Evolutionary conservation across 2,113 vertebrate genomes (phyloP).

Genomic region (Epinephelus fuscoguttatus): DNA sequence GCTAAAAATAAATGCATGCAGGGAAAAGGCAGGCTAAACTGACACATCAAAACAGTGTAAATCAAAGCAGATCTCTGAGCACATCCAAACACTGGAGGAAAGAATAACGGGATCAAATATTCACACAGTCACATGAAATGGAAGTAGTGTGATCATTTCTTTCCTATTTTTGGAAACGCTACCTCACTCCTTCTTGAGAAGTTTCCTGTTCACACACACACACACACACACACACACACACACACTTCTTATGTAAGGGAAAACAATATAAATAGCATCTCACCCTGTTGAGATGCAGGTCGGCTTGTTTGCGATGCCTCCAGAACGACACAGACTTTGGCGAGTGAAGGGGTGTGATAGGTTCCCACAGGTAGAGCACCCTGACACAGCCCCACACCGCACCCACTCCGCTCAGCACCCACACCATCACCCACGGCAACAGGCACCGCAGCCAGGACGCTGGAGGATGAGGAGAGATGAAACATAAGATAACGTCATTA

Average conservation of each 20-base stretch:
- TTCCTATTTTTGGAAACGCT: neutral
- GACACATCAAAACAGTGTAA: neutral
- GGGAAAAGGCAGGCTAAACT: neutral
- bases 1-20: constrained; percentile 47
- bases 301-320: constrained; percentile 97
- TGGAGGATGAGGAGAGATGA: constrained; percentile 41
- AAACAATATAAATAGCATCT: neutral
- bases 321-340: constrained; percentile 94
- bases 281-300: constrained; percentile 93
- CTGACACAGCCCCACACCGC: constrained; percentile 95
- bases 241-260: neutral
- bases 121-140: neutral
- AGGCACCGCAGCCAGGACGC: constrained; percentile 93
- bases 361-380: constrained; percentile 95
- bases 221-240: neutral
- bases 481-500: no score
- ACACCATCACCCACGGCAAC: constrained; percentile 94
- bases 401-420: constrained; percentile 94
- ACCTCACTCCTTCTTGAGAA: neutral
- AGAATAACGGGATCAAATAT: neutral
- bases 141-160: neutral
- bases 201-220: neutral
- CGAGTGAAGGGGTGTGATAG: constrained; percentile 93
- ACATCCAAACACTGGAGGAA: neutral
- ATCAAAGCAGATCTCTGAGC: constrained; percentile 20